These are phyloP conservation scores for Rhyzopertha dominica DNA, from an alignment of 1,140 invertebrate species.

Conservation along the genomic window DNA sequence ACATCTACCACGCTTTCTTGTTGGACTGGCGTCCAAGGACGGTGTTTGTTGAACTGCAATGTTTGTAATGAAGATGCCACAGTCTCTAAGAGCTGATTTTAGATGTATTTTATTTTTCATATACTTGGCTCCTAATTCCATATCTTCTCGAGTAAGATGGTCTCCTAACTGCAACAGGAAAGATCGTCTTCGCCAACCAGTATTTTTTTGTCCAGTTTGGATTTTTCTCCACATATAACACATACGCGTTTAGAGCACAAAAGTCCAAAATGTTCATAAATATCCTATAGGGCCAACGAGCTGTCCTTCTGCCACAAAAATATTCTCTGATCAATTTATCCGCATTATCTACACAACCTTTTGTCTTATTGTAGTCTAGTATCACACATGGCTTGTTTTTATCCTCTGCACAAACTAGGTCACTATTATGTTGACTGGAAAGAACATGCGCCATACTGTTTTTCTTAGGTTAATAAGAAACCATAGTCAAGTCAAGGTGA, in stretches of 20 bases:
- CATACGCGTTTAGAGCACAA: conserved; percentile 18
- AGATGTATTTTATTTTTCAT: conserved; percentile 5
- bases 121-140: conserved; percentile 14
- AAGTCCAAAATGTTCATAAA: conserved; percentile 26
- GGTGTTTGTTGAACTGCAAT: conserved; percentile 1
- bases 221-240: conserved; percentile 18
- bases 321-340: conserved; percentile 20
- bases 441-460: conserved; percentile 27
- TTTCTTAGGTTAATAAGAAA: conserved; percentile 32
- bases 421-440: conserved; percentile 27
- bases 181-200: conserved; percentile 3
- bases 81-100: conserved; percentile 14
- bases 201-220: conserved; percentile 20
- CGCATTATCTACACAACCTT: conserved; percentile 16
- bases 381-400: conserved; percentile 16
- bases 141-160: conserved; percentile 12
- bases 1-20: conserved; percentile 15
- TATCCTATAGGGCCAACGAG: conserved; percentile 20
- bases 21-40: background rate
- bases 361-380: conserved; percentile 20
- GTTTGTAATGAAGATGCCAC: conserved; percentile 5
- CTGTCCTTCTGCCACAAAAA: conserved; percentile 16
- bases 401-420: conserved; percentile 2
- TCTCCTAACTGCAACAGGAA: conserved; percentile 15
- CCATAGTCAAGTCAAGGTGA: conserved; percentile 27